Conservation (phyloP, 2,113 vertebrate genomes). For the Fukomys damarensis region DNA sequence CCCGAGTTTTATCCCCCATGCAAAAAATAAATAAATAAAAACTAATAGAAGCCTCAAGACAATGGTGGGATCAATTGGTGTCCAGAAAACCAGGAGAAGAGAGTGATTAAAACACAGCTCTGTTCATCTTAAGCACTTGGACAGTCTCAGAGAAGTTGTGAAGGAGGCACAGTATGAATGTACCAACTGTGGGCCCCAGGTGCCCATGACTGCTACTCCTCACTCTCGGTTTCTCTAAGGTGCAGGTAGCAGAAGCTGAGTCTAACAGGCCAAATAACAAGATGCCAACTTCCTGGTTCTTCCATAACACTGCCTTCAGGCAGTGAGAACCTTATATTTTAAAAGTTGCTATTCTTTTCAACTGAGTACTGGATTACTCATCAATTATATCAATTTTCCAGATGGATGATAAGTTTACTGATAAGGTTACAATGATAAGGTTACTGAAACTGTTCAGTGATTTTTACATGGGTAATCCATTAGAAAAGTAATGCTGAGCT, state of each 20-base stretch:
- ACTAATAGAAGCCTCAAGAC: background rate
- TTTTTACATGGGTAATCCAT: background rate
- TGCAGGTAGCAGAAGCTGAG: background rate
- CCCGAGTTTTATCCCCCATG: too few species aligned
- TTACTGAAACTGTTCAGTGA: background rate
- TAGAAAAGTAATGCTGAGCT: background rate
- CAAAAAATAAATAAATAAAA: too few species aligned
- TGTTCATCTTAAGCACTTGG: background rate
- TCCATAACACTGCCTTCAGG: background rate
- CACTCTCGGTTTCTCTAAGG: background rate
- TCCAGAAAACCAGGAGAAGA: background rate
- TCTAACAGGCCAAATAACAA: background rate
- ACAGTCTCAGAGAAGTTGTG: background rate
- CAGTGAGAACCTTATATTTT: background rate
- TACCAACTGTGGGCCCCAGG: background rate
- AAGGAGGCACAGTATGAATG: accelerated
- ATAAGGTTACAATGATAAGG: background rate
- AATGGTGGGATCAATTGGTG: background rate
- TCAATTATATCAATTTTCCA: background rate
- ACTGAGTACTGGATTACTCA: too few species aligned
- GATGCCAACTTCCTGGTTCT: background rate
- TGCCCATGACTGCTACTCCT: background rate
- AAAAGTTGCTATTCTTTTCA: background rate
- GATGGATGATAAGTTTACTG: background rate
- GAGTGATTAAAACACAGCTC: background rate